These are phyloP conservation scores for Macrotrachela quadricornifera DNA, from an alignment of 1,140 invertebrate species.

Conservation along the genomic window DNA sequence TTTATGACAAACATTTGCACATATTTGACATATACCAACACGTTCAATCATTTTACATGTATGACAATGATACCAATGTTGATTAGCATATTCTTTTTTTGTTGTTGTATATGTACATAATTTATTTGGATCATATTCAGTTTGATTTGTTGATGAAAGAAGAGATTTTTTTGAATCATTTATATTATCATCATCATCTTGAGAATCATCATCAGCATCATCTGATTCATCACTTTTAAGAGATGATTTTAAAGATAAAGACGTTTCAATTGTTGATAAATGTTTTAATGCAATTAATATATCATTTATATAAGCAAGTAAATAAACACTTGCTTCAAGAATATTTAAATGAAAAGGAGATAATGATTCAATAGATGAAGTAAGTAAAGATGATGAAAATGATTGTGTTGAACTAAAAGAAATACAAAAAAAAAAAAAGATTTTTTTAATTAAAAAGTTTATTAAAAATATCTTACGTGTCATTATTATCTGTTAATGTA, in stretches of 20 bases:
- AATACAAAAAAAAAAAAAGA: too few species aligned
- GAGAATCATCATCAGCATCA: not conserved
- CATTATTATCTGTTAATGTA: not conserved
- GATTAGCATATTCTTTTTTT: conserved; percentile 93
- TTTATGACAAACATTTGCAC: conserved; percentile 81
- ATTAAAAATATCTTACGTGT: not conserved
- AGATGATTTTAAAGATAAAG: not conserved
- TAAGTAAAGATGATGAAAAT: too few species aligned
- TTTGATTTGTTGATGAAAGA: not conserved
- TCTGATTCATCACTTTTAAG: not conserved
- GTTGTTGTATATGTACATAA: conserved; percentile 88
- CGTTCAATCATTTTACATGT: conserved; percentile 94
- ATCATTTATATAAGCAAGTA: conserved; percentile 50
- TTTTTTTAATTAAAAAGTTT: not conserved
- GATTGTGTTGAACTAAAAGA: too few species aligned
- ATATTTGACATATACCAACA: conserved; percentile 86
- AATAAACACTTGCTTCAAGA: conserved; percentile 52
- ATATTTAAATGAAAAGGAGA: conserved; percentile 31
- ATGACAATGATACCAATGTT: conserved; percentile 70
- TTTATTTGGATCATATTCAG: conserved; percentile 32
- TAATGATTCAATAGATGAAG: not conserved
- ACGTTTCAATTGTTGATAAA: conserved; percentile 7
- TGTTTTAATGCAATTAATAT: conserved; percentile 37
- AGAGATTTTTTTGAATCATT: not conserved
- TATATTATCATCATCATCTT: conserved; percentile 3